Base-by-base conservation (phyloP, 1,140 invertebrate species). In the Drosophila arizonae region DNA sequence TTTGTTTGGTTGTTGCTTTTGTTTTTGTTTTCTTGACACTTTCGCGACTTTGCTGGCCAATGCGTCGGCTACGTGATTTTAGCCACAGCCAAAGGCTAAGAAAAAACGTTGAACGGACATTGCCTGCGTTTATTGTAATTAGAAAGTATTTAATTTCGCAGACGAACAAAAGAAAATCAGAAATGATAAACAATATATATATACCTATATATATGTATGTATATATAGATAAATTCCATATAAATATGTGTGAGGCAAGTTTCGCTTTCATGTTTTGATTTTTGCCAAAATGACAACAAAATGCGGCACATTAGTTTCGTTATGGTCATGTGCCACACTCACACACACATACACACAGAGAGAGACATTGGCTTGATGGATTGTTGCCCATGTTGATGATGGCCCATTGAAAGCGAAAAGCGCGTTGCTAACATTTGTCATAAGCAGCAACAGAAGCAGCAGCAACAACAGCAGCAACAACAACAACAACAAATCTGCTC, bases 61-160 rank as follows among this genome's bases (percentile, higher is more conserved):
- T 61, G 63, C 52, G 71, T 76, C 82, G 78, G 72, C 78, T 87
- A 86, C 81, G 81, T 86, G 81, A 87, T 85, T 85, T 81, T 57
- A 74, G 75, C 61, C 46, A 74, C 67, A 57, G 76, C 72, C 76
- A 75, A 72, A 77, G 76, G 60, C 72, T 72, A 70, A 11, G 36
- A 39, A 39, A 62, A 55, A 60, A 61, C 33, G 58, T 77, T 76
- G 78, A 74, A 79, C 72, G 78, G 68, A 54, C 78, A 68, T 68
- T 79, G 84, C 72, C 82, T 79, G 79, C 76, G 79, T 87, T 87
- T 87, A 87, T 87, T 87, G 84, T 87, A 87, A 87, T 87, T 87
- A 87, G 84, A 87, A 87, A 87, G 84, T 87, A 87, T 87, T 87
- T 87, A 87, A 87, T 87, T 87, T 87, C 84, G 82, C 87, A 82